phyloP scores from a whole-genome alignment of 2,797 vertebrate species.

The Anguilla marmorata region DNA sequence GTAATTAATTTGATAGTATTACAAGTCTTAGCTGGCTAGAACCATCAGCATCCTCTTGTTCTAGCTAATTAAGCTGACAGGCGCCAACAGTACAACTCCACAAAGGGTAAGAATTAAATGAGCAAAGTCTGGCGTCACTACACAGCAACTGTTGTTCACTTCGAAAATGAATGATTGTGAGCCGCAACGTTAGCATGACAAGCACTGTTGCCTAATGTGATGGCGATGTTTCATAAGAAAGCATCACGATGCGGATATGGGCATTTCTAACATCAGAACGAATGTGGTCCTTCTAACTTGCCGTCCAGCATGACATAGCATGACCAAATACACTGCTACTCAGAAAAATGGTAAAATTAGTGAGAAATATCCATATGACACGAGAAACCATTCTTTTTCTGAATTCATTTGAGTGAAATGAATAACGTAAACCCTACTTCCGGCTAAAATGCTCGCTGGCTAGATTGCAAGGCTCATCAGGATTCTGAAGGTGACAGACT shows the following conservation, averaged over 20 bases:
- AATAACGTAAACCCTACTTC: neutral
- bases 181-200: neutral
- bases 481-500: neutral
- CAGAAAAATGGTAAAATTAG: neutral
- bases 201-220: neutral
- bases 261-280: neutral
- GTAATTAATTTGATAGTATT: neutral
- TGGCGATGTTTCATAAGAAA: neutral
- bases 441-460: neutral
- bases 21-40: neutral
- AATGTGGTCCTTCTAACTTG: constrained; percentile 10
- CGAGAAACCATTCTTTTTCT: neutral
- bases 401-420: neutral
- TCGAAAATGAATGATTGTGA: neutral
- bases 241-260: neutral
- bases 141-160: neutral
- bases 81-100: neutral
- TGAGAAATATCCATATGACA: neutral
- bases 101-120: neutral
- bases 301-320: constrained; percentile 21
- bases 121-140: neutral
- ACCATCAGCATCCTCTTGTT: neutral
- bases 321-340: no score
- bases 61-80: neutral
- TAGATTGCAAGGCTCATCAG: neutral